phyloP scores from a whole-genome alignment of 2,888 invertebrate species.

The Stegana nigrithorax region DNA sequence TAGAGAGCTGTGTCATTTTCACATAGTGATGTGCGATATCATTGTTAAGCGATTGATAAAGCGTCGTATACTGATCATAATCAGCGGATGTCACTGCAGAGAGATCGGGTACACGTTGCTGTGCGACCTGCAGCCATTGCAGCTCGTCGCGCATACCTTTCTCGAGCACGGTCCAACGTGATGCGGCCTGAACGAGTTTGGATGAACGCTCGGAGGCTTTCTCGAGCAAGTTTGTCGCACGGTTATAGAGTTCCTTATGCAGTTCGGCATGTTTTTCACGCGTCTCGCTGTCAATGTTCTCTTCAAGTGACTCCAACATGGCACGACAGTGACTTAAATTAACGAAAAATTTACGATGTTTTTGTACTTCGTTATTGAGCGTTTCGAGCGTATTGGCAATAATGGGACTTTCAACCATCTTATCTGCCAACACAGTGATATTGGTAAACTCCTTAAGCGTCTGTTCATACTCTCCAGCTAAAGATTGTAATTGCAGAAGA shows the following conservation, averaged over 20 bases:
- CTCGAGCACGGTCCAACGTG: slow-evolving; percentile 84
- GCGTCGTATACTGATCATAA: slow-evolving; percentile 85
- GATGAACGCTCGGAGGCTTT: slow-evolving; percentile 85
- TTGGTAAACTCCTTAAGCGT: slow-evolving; percentile 88
- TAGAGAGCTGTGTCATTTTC: slow-evolving; percentile 79
- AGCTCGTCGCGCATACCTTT: slow-evolving; percentile 86
- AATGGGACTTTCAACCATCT: slow-evolving; percentile 81
- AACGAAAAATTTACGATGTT: slow-evolving; percentile 88
- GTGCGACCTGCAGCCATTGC: slow-evolving; percentile 85
- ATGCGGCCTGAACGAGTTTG: slow-evolving; percentile 86
- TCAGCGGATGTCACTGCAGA: slow-evolving; percentile 84
- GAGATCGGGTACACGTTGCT: slow-evolving; percentile 85
- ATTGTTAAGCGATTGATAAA: slow-evolving; percentile 82
- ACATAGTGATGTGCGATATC: slow-evolving; percentile 86
- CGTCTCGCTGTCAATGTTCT: slow-evolving; percentile 84
- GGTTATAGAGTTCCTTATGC: slow-evolving; percentile 81
- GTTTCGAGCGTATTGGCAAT: slow-evolving; percentile 81
- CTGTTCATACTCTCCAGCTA: slow-evolving; percentile 89
- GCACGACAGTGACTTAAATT: slow-evolving; percentile 88
- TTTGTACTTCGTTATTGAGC: slow-evolving; percentile 89
- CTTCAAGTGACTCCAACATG: slow-evolving; percentile 86
- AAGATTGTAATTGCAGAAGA: slow-evolving; percentile 78
- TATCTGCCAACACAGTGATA: slow-evolving; percentile 86
- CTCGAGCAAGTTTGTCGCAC: slow-evolving; percentile 82
- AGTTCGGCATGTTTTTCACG: slow-evolving; percentile 78